Conservation (phyloP, 2,888 invertebrate species). For the Dolichomitus sp. region DNA sequence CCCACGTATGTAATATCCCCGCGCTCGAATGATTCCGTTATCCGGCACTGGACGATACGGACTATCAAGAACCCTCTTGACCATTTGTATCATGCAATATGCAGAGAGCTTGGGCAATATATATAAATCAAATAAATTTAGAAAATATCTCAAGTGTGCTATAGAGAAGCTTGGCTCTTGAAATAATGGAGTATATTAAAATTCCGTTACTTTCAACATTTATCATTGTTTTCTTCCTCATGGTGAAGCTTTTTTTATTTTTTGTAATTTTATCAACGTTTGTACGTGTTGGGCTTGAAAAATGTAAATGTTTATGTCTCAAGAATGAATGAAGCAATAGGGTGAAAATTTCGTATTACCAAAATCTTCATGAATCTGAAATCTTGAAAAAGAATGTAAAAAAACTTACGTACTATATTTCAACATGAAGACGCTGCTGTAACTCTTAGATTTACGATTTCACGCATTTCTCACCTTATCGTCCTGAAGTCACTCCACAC, state of each 20-base stretch:
- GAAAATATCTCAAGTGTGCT: neutral
- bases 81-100: neutral
- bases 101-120: neutral
- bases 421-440: neutral
- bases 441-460: constrained; percentile 4
- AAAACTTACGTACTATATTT: neutral
- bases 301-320: too few species aligned
- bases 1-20: constrained; percentile 11
- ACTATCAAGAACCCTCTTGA: neutral
- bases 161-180: neutral
- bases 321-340: too few species aligned
- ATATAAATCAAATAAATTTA: neutral
- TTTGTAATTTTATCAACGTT: too few species aligned
- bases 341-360: neutral
- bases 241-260: too few species aligned
- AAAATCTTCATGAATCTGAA: neutral
- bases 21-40: constrained; percentile 21
- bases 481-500: neutral
- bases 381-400: neutral
- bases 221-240: too few species aligned
- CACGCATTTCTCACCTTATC: constrained; percentile 36
- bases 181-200: neutral
- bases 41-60: neutral
- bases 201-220: too few species aligned
- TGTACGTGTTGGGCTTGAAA: too few species aligned